Percentiles rank a stretch among this genome's conserved stretches.
Conservation (phyloP, 2,113 vertebrate genomes). For the Istiophorus platypterus region DNA sequence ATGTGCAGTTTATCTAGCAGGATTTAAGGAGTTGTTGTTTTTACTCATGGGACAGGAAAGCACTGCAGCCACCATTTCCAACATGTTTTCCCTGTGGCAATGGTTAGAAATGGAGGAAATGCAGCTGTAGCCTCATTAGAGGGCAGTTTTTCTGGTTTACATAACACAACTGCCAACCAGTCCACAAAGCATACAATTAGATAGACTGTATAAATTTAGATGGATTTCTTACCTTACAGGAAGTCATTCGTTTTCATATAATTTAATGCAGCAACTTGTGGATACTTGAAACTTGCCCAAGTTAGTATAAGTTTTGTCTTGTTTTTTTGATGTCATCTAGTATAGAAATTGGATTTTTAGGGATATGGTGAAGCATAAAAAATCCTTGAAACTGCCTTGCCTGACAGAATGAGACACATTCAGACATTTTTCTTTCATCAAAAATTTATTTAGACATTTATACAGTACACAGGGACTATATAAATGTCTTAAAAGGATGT, state of each 20-base stretch:
- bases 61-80: neutral
- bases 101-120: constrained; percentile 35
- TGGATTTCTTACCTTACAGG: constrained; percentile 17
- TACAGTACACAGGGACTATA: neutral
- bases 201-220: constrained; percentile 16
- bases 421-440: constrained; percentile 9
- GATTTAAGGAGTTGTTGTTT: constrained; percentile 16
- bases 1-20: neutral
- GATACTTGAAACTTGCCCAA: neutral
- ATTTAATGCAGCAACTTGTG: neutral
- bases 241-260: neutral
- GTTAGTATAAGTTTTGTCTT: neutral
- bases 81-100: constrained; percentile 4
- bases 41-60: constrained; percentile 3
- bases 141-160: constrained; percentile 48
- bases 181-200: constrained; percentile 23
- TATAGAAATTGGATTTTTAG: neutral
- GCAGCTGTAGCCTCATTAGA: constrained; percentile 43
- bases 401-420: neutral
- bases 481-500: constrained; percentile 11
- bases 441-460: constrained; percentile 33
- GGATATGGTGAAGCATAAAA: neutral
- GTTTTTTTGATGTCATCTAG: neutral
- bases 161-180: constrained; percentile 13
- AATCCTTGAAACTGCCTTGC: neutral